These are phyloP conservation scores for Sardina pilchardus DNA, from an alignment of 2,113 vertebrate genomes.

Conservation along the genomic window DNA sequence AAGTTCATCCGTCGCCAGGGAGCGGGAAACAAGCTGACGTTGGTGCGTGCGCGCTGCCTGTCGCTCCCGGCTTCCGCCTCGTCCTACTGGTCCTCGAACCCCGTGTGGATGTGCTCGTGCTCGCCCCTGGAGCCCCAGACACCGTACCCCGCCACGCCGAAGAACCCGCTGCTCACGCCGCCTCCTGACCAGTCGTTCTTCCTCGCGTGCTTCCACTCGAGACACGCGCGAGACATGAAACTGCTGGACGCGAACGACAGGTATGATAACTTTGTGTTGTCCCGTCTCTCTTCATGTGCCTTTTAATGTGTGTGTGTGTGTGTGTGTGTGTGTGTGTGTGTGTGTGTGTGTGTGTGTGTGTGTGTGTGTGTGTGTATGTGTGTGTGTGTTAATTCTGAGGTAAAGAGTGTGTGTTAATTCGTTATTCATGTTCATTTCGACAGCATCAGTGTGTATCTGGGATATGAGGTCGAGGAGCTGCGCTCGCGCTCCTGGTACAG, in stretches of 20 bases:
- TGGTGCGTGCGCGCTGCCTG: slow-evolving; percentile 84
- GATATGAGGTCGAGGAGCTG: slow-evolving; percentile 82
- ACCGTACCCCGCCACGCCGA: slow-evolving; percentile 54
- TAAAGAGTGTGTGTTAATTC: not conserved
- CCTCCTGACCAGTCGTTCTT: slow-evolving; percentile 75
- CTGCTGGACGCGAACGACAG: slow-evolving; percentile 81
- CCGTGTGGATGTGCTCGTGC: slow-evolving; percentile 88
- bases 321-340: too few relatives aligned
- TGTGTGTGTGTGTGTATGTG: not conserved
- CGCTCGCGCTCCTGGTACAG: slow-evolving; percentile 88
- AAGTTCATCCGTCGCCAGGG: slow-evolving; percentile 87
- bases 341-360: too few relatives aligned
- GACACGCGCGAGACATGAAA: slow-evolving; percentile 80
- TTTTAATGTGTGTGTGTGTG: too few relatives aligned
- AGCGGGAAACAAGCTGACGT: slow-evolving; percentile 83
- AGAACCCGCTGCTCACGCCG: slow-evolving; percentile 51
- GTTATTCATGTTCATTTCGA: slow-evolving; percentile 43
- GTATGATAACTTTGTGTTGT: slow-evolving; percentile 60
- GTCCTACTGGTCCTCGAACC: slow-evolving; percentile 83
- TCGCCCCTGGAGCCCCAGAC: slow-evolving; percentile 81
- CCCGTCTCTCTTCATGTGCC: not conserved
- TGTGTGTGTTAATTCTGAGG: too few relatives aligned
- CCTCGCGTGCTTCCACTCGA: slow-evolving; percentile 83
- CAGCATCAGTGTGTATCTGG: slow-evolving; percentile 83
- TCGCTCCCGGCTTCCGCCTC: slow-evolving; percentile 75